Evolutionary conservation across 2,113 vertebrate genomes (phyloP).

Genomic region (Pseudopipra pipra): DNA sequence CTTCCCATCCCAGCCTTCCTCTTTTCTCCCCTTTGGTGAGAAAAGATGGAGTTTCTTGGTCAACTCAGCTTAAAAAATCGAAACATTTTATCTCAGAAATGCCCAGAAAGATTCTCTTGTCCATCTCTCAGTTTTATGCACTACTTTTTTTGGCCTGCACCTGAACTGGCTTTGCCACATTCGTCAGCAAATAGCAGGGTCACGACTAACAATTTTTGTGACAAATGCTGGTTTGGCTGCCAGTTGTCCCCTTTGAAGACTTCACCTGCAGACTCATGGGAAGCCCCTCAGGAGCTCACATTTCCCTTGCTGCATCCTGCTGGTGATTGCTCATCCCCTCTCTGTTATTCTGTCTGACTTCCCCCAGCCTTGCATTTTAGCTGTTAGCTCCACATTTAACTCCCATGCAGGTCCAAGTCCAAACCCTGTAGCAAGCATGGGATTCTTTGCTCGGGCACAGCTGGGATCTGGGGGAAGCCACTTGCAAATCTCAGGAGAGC

Average conservation of each 20-base stretch:
- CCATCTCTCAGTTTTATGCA: background rate
- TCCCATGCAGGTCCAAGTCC: background rate
- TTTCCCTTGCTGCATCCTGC: background rate
- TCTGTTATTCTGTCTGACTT: background rate
- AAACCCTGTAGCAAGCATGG: background rate
- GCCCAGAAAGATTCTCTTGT: background rate
- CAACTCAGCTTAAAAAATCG: background rate
- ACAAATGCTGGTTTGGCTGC: background rate
- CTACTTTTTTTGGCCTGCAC: background rate
- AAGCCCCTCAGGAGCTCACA: background rate
- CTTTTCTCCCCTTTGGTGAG: background rate
- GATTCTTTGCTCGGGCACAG: background rate
- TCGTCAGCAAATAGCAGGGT: rapidly evolving
- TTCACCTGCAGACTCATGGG: background rate
- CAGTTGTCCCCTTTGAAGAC: background rate
- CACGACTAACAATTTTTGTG: background rate
- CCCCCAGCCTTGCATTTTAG: background rate
- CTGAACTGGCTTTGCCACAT: background rate
- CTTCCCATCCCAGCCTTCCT: background rate
- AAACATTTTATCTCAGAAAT: background rate
- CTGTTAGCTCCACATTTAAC: background rate
- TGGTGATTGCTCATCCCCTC: background rate
- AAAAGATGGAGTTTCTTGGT: background rate
- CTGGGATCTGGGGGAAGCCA: background rate
- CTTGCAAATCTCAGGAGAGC: background rate